A percentile compares a stretch with the other conserved stretches of the same genome.
These are phyloP conservation scores for Calcarius lapponicus DNA, from an alignment of 2,797 vertebrate species.

Conservation along the genomic window DNA sequence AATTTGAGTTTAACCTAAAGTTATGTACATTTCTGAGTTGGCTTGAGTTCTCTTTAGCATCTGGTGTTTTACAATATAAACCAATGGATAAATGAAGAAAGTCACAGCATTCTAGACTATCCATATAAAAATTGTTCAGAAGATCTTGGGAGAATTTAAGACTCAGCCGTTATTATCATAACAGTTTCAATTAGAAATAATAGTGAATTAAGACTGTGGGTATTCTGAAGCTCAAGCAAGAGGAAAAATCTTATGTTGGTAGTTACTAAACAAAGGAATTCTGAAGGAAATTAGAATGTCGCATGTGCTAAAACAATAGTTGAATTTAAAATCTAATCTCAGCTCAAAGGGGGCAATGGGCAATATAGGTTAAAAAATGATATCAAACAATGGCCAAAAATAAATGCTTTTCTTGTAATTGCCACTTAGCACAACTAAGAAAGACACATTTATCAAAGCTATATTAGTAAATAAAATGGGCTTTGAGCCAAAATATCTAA, in stretches of 20 bases:
- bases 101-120: neutral
- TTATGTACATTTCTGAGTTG: neutral
- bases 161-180: neutral
- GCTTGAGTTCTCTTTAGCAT: neutral
- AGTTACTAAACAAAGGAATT: neutral
- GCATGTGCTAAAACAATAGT: neutral
- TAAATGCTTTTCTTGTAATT: neutral
- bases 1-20: neutral
- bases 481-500: neutral
- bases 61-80: neutral
- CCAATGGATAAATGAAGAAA: neutral
- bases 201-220: neutral
- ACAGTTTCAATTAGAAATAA: neutral
- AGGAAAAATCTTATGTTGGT: neutral
- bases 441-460: neutral
- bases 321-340: neutral
- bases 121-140: neutral
- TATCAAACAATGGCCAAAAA: neutral
- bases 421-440: neutral
- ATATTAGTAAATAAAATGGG: neutral
- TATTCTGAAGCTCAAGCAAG: neutral
- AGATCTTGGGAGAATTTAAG: neutral
- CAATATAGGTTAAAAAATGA: neutral
- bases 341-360: neutral
- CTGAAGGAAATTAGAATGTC: neutral